Evolutionary conservation across 2,888 invertebrate species (phyloP).

Genomic region (Merodon equestris): DNA sequence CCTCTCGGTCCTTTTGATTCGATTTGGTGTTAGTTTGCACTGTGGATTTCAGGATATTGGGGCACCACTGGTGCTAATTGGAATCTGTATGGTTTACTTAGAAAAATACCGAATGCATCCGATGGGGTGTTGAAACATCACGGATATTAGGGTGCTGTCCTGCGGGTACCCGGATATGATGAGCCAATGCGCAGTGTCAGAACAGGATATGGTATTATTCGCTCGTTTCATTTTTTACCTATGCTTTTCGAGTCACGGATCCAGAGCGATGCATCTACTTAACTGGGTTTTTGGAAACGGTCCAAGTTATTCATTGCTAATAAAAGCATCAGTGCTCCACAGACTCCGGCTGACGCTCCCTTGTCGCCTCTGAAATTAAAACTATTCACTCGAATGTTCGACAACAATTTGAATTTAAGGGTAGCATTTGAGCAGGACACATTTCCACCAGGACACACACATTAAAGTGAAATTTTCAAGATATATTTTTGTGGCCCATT

Average conservation of each 20-base stretch:
- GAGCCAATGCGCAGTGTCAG: conserved; percentile 36
- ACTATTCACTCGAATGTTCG: conserved; percentile 55
- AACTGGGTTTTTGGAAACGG: conserved; percentile 43
- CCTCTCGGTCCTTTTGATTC: no score
- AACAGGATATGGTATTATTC: conserved; percentile 65
- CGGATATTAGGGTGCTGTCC: no score
- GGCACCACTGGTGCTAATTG: no score
- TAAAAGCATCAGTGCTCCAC: conserved; percentile 40
- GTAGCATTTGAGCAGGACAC: conserved; percentile 56
- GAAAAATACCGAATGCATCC: no score
- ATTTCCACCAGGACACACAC: conserved; percentile 40
- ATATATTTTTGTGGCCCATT: not conserved
- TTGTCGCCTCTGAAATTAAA: conserved; percentile 27
- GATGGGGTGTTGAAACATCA: no score
- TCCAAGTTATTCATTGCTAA: conserved; percentile 61
- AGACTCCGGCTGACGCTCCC: conserved; percentile 5
- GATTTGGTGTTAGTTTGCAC: no score
- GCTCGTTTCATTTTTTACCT: conserved; percentile 54
- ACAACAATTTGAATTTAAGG: conserved; percentile 63
- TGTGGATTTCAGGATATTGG: no score
- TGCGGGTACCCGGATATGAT: no score
- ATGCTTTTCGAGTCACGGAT: no score
- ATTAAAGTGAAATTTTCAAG: conserved; percentile 50
- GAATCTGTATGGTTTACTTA: no score
- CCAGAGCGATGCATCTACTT: no score